Evolutionary conservation across 2,113 vertebrate species (phyloP).

Genomic region (Podiceps cristatus): DNA sequence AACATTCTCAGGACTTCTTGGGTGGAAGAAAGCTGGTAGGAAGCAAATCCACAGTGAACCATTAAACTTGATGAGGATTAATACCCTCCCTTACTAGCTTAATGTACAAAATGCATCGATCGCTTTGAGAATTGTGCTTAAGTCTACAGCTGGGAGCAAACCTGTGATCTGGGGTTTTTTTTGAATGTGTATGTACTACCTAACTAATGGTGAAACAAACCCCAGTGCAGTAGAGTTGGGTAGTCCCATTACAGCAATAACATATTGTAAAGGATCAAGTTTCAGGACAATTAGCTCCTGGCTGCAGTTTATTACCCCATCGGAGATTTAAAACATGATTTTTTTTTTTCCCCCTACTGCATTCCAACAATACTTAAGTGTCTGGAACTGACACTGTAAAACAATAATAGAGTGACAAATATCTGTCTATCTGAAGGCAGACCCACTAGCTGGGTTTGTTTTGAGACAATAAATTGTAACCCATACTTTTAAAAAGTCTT

Average conservation of each 20-base stretch:
- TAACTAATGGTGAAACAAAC: slow-evolving; percentile 78
- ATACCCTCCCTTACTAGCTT: slow-evolving; percentile 74
- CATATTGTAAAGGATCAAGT: slow-evolving; percentile 83
- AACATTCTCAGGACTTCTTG: slow-evolving; percentile 75
- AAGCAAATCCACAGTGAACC: slow-evolving; percentile 75
- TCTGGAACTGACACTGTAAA: slow-evolving; percentile 80
- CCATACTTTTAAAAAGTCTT: not conserved
- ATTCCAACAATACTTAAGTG: slow-evolving; percentile 82
- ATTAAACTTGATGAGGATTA: slow-evolving; percentile 83
- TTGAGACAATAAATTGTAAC: not conserved
- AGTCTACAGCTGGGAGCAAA: slow-evolving; percentile 74
- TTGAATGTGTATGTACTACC: slow-evolving; percentile 70
- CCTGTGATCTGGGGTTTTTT: slow-evolving; percentile 74
- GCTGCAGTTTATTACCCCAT: slow-evolving; percentile 83
- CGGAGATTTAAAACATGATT: slow-evolving; percentile 82
- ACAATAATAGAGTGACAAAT: slow-evolving; percentile 80
- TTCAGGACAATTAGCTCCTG: slow-evolving; percentile 88
- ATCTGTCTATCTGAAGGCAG: slow-evolving; percentile 73
- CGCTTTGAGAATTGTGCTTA: slow-evolving; percentile 72
- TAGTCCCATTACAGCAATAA: slow-evolving; percentile 82
- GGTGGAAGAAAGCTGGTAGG: slow-evolving; percentile 78
- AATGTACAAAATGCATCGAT: slow-evolving; percentile 76
- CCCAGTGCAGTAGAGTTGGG: slow-evolving; percentile 75
- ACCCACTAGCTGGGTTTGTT: slow-evolving; percentile 8
- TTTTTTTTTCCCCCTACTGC: slow-evolving; percentile 57